Evolutionary conservation across 2,113 vertebrate species (phyloP), one percentile per base, ranked within the genome.

Genomic region (Elaphurus davidianus): DNA sequence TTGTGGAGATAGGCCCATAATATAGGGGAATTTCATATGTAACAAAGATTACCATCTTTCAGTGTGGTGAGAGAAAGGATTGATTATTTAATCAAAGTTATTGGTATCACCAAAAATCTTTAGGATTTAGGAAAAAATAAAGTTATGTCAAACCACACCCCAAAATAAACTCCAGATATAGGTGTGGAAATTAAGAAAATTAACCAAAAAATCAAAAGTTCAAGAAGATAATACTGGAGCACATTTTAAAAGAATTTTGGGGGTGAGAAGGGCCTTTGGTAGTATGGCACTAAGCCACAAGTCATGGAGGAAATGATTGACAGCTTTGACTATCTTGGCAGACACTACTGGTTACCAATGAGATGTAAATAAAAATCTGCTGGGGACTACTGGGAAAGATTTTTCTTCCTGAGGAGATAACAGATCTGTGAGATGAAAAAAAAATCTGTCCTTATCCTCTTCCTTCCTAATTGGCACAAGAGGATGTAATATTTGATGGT

Each of bases 51-150:
- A 40, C 40, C 40, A 40, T 40, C 40, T 92, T 97, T 96, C 91
- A 95, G 2, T 36, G 54, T 92, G 36, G 14, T 74, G 27, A 62
- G 45, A 74, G 62, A 71, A 83, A 59, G 64, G 59, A 67, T n/a
- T 96, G 74, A 92, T 78, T 90, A 64, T 62, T 90, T 90, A 45
- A 84, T 92, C 57, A 84, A 92, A 94, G n/a, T 50, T 88, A 91
- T 86, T 30, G 12, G 13, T 45, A 87, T 91, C 28, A 57, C 71
- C 57, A 52, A 78, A 76, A 93, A 94, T 59, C 27, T 74, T 91
- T 59, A 81, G 81, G 43, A 50, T 50, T 50, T 50, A 50, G 47
- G 30, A 5, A 40, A 50, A 43, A 78, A 60, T 50, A 45, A 92
- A 76, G 50, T 87, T 71, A 54, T 52, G 52, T 85, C 57, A 55